Evolutionary conservation across 2,113 vertebrate species (phyloP), one percentile per base, ranked within the genome.

Genomic region (Lophochroa leadbeateri): DNA sequence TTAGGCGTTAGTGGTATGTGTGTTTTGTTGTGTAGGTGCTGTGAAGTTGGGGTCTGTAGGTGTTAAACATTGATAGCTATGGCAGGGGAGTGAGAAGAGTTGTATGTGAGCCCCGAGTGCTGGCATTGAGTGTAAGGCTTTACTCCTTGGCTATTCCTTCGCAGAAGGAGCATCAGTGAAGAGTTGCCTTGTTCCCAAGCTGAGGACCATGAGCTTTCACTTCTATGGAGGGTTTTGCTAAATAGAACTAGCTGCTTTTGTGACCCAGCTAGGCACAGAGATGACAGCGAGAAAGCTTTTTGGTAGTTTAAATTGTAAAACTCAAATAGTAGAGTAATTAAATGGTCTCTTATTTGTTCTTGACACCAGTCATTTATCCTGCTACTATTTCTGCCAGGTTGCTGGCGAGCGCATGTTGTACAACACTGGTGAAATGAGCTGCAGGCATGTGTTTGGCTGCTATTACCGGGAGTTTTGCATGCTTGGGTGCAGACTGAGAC

Each of bases 321-420:
- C 81, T 64, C 44, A 80, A 86, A 57, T 47, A 64, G 28, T 23
- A 9, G n/a, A 88, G 35, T 92, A 90, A 84, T 90, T 83, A 88
- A 93, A 60, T 18, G 19, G 17, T 69, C 60, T 68, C 31, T 23
- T 86, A 17, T 71, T 95, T 88, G 60, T 84, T 88, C 86, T 82
- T 13, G 0, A 64, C 57, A 44, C 43, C 79, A 88, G 68, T 60
- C 69, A 60, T 92, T 96, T 93, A 81, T 93, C 21, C 29, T 72
- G 80, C 72, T 94, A 76, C 6, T 75, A 86, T 63, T 88, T 78
- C 64, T 81, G 69, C 82, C 77, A 70, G 69, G 83, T 90, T 96
- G 76, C 82, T 84, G 90, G 85, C 29, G 7, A 88, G 76, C 64
- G 92, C 33, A 2, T 90, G 89, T 94, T 95, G 90, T 90, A 21